Evolutionary conservation across 2,113 vertebrate species (phyloP), one percentile per base, ranked within the genome.

Genomic region (Alligator mississippiensis): DNA sequence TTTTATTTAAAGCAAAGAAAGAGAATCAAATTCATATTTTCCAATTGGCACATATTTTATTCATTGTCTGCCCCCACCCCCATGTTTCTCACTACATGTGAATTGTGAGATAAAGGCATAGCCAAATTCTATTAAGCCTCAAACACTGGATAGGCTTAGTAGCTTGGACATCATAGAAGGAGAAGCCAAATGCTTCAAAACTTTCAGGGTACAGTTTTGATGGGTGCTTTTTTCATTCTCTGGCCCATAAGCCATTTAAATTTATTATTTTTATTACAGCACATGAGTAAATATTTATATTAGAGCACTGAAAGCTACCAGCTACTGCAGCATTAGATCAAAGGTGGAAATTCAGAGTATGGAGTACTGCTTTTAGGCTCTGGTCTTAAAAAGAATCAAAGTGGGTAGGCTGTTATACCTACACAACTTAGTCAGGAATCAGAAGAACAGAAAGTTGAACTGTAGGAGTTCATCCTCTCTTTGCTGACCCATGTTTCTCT

Each of bases 1-100:
- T 59, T 64, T 80, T 63, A 17, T 74, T 87, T 87, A 90, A n/a
- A 96, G n/a, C 90, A 3, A 75, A 85, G 38, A 88, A 77, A 88
- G 9, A 61, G 3, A 38, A 28, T 88, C 59, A 86, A 58, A 78
- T 90, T 8, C 5, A 17, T 25, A 74, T 85, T 95, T 9, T 58
- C 4, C 17, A 70, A 14, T n/a, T 61, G 70, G 5, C 13, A 6
- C 13, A 5, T 19, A 64, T 28, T 58, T 11, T 54, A 3, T 18
- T 47, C 54, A 28, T 7, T 17, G 22, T 21, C 78, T 17, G 2
- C 47, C 47, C 8, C 47, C 47, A 7, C 38, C 38, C 5, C 47
- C 6, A 47, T 47, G 47, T 9, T 9, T 47, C 83, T 80, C 77
- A 79, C 14, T 3, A 34, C 10, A 27, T 5, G 18, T 55, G 6